Conservation (phyloP, 1,140 invertebrate genomes). For the Agrilus planipennis region DNA sequence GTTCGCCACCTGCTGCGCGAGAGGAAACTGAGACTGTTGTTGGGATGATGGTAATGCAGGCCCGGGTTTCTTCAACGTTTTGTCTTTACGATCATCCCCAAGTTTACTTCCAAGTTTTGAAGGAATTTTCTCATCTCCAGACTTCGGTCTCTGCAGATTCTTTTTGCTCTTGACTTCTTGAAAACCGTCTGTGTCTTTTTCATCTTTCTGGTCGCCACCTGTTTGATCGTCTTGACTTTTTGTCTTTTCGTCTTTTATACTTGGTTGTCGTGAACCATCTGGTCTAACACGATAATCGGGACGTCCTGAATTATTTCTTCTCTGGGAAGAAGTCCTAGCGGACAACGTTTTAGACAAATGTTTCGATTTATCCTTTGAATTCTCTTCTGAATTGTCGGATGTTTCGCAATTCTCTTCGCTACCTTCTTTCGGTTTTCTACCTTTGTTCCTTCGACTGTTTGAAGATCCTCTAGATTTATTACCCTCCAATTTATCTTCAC, state of each 20-base stretch:
- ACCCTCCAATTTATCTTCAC: constrained; percentile 26
- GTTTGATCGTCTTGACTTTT: constrained; percentile 14
- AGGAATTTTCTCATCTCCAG: constrained; percentile 39
- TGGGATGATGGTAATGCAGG: constrained; percentile 26
- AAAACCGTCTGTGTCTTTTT: constrained; percentile 53
- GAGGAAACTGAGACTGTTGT: too few species aligned
- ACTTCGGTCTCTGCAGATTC: constrained; percentile 45
- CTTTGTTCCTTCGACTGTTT: constrained; percentile 11
- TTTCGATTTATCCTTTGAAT: constrained; percentile 8
- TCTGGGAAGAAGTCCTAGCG: too few species aligned
- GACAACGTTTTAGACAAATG: too few species aligned
- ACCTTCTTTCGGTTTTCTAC: constrained; percentile 10
- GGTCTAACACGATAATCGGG: neutral
- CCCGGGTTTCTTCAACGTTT: constrained; percentile 8
- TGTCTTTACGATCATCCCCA: constrained; percentile 34
- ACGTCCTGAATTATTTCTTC: neutral
- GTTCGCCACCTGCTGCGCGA: constrained; percentile 40
- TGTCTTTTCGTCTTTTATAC: constrained; percentile 15
- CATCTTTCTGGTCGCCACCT: constrained; percentile 7
- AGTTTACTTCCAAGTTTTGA: constrained; percentile 32
- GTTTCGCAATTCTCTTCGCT: constrained; percentile 13
- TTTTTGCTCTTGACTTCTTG: constrained; percentile 80
- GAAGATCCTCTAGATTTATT: constrained; percentile 22
- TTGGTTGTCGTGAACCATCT: neutral
- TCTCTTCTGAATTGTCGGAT: constrained; percentile 17